Percentiles rank a stretch among this genome's conserved stretches.
These are phyloP conservation scores for Cydia fagiglandana DNA, from an alignment of 1,140 invertebrate genomes.

Conservation along the genomic window DNA sequence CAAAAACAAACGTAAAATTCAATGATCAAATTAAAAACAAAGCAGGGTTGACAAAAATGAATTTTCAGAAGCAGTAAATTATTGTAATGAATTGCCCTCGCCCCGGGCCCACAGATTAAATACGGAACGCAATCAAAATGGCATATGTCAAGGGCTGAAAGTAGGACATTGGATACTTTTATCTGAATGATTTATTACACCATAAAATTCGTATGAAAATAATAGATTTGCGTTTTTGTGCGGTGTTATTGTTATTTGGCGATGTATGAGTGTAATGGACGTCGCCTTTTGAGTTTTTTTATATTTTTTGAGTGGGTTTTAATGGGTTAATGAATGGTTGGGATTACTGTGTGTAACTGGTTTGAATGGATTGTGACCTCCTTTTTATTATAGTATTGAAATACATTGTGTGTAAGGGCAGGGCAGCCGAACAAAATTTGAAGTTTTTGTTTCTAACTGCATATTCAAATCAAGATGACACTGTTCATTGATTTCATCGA, in stretches of 20 bases:
- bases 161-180: conserved; percentile 51
- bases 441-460: too few relatives aligned
- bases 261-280: not conserved
- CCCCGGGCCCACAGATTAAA: conserved; percentile 31
- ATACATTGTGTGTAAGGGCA: too few relatives aligned
- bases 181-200: conserved; percentile 58
- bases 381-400: too few relatives aligned
- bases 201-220: conserved; percentile 58
- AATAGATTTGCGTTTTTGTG: conserved; percentile 52
- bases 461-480: too few relatives aligned
- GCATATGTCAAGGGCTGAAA: conserved; percentile 40
- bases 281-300: conserved; percentile 1
- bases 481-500: too few relatives aligned
- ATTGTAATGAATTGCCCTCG: conserved; percentile 22
- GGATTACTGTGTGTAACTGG: not conserved
- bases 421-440: too few relatives aligned
- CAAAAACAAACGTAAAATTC: not conserved
- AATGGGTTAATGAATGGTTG: not conserved
- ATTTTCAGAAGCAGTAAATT: conserved; percentile 26
- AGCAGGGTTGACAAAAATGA: conserved; percentile 19
- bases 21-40: conserved; percentile 11
- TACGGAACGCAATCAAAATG: conserved; percentile 43
- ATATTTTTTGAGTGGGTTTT: not conserved
- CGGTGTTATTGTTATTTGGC: not conserved
- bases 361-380: too few relatives aligned